Base-by-base conservation (phyloP, 2,797 vertebrate species). In the Dipus sagitta region DNA sequence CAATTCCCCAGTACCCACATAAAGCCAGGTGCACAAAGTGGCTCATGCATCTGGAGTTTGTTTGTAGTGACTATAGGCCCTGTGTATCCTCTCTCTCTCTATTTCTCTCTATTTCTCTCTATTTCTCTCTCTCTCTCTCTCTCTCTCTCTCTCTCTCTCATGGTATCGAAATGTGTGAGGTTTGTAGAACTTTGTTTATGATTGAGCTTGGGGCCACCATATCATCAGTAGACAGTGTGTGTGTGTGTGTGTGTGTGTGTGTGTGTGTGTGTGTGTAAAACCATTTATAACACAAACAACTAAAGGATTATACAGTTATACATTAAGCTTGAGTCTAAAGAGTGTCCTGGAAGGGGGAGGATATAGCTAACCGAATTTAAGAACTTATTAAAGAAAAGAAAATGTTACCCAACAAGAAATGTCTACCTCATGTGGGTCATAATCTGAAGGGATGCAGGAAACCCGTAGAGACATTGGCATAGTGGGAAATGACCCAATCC, bases 351-450 rank as follows among this genome's bases (percentile, higher is more conserved):
- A 65, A 42, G 34, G 11, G 67, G 26, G 86, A 62, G 10, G 14
- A 86, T 87, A 24, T 2, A 58, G 52, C 18, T 71, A 65, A 21
- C 20, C 83, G 62, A 64, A 68, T 24, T 4, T 30, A 42, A 54
- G 64, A 90, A 65, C 42, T 8, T 70, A 72, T 38, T 88, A 58
- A 87, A 79, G 60, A 72, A 54, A 86, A 92, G 14, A 80, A 64
- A 75, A 90, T 11, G 2, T 30, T 38, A 85, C 23, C 32, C 34
- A 52, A 30, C 1, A 78, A 28, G 67, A 72, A 85, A 85, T 38
- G 6, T 58, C 82, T 68, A 13, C n/a, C 30, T 90, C 62, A 58
- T 8, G 86, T 88, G 88, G 62, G 1, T 64, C n/a, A 21, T 83
- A 54, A 80, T 2, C 24, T 75, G n/a, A 58, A 30, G 14, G 13